A percentile compares a stretch with the other conserved stretches of the same genome.
Conservation (phyloP, 1,140 invertebrate genomes). For the Saxidomus purpurata region DNA sequence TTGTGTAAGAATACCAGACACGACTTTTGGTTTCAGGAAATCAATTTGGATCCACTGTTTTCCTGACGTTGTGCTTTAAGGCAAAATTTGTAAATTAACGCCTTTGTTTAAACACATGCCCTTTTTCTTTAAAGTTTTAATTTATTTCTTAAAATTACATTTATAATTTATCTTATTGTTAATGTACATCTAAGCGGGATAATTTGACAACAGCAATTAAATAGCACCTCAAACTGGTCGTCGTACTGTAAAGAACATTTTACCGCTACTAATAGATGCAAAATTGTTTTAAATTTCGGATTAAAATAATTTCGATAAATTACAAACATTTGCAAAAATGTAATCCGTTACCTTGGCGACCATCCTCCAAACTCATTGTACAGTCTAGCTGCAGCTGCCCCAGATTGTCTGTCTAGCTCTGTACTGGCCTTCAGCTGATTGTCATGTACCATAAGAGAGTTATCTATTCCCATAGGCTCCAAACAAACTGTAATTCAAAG, state of each 20-base stretch:
- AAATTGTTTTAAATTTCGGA: too few relatives aligned
- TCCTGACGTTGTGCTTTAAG: constrained; percentile 26
- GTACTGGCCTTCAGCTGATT: constrained; percentile 69
- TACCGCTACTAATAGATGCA: too few relatives aligned
- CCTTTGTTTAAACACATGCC: too few relatives aligned
- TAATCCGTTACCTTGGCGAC: constrained; percentile 68
- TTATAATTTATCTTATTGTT: too few relatives aligned
- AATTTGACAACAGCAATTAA: too few relatives aligned
- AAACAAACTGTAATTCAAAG: constrained; percentile 67
- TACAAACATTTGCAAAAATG: too few relatives aligned
- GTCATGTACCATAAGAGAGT: constrained; percentile 66
- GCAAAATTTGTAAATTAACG: not conserved
- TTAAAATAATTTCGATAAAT: too few relatives aligned
- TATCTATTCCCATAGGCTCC: constrained; percentile 72
- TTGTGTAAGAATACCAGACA: constrained; percentile 85
- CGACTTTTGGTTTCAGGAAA: constrained; percentile 77
- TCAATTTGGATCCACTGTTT: constrained; percentile 81
- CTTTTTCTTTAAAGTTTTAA: too few relatives aligned
- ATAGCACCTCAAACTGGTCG: too few relatives aligned
- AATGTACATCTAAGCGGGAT: too few relatives aligned
- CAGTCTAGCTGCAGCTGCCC: constrained; percentile 62
- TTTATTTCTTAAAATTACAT: too few relatives aligned
- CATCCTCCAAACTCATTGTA: constrained; percentile 71
- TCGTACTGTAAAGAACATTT: too few relatives aligned
- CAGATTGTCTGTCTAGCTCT: constrained; percentile 2